Conservation (phyloP, 2,888 invertebrate genomes). For the Tenthredo amoena region DNA sequence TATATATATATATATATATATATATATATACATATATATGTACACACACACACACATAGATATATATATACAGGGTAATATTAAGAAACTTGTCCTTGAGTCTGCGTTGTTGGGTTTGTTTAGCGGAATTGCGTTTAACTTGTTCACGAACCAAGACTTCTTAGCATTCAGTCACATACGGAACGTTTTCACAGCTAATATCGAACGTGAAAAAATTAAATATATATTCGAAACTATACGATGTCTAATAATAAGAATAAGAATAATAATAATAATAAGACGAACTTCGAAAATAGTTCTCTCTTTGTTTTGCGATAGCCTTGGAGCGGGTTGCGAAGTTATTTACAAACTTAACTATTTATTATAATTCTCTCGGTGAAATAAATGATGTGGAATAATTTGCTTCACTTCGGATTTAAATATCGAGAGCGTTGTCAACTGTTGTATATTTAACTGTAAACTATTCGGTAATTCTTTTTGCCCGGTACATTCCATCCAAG, state of each 20-base stretch:
- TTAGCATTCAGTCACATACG: constrained; percentile 1
- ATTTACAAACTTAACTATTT: constrained; percentile 5
- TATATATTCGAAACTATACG: neutral
- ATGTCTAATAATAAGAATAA: neutral
- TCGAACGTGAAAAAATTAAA: constrained; percentile 2
- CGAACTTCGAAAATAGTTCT: neutral
- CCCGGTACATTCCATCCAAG: constrained; percentile 71
- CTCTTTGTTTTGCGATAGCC: constrained; percentile 19
- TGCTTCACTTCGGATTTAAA: neutral
- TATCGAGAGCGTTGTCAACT: constrained; percentile 8
- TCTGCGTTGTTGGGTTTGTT: constrained; percentile 28
- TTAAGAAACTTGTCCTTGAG: constrained; percentile 50
- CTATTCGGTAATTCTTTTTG: constrained; percentile 68
- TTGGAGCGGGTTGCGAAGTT: neutral
- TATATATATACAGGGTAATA: constrained; percentile 20
- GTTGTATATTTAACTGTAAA: constrained; percentile 59
- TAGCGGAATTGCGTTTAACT: constrained; percentile 46
- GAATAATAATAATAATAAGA: neutral
- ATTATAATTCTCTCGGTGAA: neutral
- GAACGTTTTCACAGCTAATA: neutral
- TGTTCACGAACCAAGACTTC: constrained; percentile 27
- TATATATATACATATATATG: neutral
- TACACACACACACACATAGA: neutral
- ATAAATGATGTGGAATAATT: constrained; percentile 1
- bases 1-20: constrained; percentile 6